Evolutionary conservation across 2,888 invertebrate species (phyloP).

Genomic region (Brachypterus glaber): DNA sequence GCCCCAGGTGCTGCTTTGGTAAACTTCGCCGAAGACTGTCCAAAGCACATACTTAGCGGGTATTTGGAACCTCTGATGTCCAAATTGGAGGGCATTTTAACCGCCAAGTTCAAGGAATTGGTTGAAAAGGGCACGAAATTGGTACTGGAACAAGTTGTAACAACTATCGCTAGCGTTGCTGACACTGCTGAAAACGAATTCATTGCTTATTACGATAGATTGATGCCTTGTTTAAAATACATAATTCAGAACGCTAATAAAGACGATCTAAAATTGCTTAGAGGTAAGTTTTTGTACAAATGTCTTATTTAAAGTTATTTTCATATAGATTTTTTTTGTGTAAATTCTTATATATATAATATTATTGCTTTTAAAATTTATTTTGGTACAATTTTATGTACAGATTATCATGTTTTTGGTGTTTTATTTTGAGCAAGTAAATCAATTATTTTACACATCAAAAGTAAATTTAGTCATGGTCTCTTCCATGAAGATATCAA

Average conservation of each 20-base stretch:
- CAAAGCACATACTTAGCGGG: constrained; percentile 81
- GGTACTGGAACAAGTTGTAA: constrained; percentile 96
- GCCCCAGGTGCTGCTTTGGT: constrained; percentile 92
- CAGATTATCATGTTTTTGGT: no score
- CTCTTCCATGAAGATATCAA: no score
- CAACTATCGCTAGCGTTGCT: constrained; percentile 96
- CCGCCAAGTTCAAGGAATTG: constrained; percentile 88
- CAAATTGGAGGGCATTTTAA: constrained; percentile 82
- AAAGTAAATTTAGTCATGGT: no score
- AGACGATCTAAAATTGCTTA: constrained; percentile 77
- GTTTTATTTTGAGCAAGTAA: no score
- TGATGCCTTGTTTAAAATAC: constrained; percentile 92
- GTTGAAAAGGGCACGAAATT: constrained; percentile 91
- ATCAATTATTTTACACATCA: no score
- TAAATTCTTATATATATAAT: no score
- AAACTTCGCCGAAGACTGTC: constrained; percentile 99
- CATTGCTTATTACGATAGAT: constrained; percentile 83
- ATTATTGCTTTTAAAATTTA: no score
- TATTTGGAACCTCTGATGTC: constrained; percentile 88
- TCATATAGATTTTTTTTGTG: neutral
- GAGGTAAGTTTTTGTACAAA: constrained; percentile 63
- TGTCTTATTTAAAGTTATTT: neutral
- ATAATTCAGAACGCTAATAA: constrained; percentile 91
- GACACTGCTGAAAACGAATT: constrained; percentile 97
- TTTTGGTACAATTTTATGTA: no score